phyloP scores from a whole-genome alignment of 2,888 invertebrate species.

The Pycnomerus fuliginosus region DNA sequence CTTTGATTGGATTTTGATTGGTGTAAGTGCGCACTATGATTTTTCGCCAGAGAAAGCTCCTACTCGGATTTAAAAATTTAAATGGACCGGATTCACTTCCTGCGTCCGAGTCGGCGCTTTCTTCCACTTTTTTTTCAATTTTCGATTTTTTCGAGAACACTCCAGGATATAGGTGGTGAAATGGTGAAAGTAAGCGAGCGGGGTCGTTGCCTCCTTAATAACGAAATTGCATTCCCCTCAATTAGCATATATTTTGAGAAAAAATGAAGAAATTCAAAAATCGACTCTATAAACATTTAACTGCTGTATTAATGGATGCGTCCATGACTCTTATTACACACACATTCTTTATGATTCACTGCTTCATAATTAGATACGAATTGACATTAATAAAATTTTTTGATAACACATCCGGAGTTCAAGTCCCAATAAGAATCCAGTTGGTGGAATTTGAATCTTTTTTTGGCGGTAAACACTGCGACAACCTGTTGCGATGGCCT shows the following conservation, averaged over 20 bases:
- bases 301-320: too few species aligned
- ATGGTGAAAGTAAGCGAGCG: conserved; percentile 27
- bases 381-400: too few species aligned
- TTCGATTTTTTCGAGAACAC: conserved; percentile 25
- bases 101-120: conserved; percentile 20
- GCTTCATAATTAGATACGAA: too few species aligned
- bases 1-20: conserved; percentile 1
- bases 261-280: too few species aligned
- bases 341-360: too few species aligned
- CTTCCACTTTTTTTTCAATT: conserved; percentile 28
- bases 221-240: too few species aligned
- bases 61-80: conserved; percentile 12
- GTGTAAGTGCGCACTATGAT: conserved; percentile 5
- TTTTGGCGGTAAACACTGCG: conserved; percentile 4
- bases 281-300: too few species aligned
- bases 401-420: too few species aligned
- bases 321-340: too few species aligned
- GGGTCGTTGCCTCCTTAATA: conserved; percentile 32
- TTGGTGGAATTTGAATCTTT: too few species aligned
- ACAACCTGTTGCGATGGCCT: conserved; percentile 24
- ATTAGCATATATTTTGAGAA: too few species aligned
- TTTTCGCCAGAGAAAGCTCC: conserved; percentile 9
- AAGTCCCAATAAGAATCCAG: too few species aligned
- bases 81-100: conserved; percentile 4
- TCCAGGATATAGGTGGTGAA: conserved; percentile 35